These are phyloP conservation scores for Oreochromis mossambicus DNA, from an alignment of 2,797 vertebrate genomes.

Conservation along the genomic window DNA sequence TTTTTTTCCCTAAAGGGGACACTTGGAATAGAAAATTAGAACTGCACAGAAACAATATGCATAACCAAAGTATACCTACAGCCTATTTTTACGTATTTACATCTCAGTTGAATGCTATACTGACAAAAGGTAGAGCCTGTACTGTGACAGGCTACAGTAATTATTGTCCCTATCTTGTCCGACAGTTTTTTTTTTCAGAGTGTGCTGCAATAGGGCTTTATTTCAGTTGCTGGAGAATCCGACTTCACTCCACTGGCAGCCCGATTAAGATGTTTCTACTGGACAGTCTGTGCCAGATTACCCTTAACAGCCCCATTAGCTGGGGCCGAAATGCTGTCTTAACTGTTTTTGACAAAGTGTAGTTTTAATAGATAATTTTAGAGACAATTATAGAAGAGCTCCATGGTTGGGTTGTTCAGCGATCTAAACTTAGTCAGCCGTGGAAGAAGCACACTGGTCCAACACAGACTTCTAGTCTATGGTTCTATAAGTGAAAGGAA, in stretches of 20 bases:
- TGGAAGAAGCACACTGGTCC: not conserved
- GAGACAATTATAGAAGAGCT: constrained; percentile 29
- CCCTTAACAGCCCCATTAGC: constrained; percentile 47
- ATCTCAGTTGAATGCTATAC: not conserved
- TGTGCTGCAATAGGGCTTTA: constrained; percentile 35
- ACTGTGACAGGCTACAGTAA: constrained; percentile 18
- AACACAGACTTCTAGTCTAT: not conserved
- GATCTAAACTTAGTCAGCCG: constrained; percentile 38
- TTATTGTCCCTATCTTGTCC: constrained; percentile 16
- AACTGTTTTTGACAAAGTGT: constrained; percentile 54
- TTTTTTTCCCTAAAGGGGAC: not conserved
- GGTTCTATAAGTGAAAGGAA: not conserved
- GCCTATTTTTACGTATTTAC: not conserved
- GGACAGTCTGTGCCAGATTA: constrained; percentile 49
- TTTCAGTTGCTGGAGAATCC: not conserved
- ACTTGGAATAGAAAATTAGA: not conserved
- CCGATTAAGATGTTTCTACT: constrained; percentile 59
- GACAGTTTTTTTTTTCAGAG: constrained; percentile 14
- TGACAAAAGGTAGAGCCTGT: not conserved
- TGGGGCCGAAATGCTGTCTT: constrained; percentile 43
- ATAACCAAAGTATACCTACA: not conserved
- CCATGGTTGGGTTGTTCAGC: not conserved
- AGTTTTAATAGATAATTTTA: constrained; percentile 63
- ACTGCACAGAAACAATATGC: not conserved
- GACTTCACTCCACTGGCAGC: constrained; percentile 30